Base-by-base conservation (phyloP, 1,140 invertebrate species). In the Pissodes strobi region DNA sequence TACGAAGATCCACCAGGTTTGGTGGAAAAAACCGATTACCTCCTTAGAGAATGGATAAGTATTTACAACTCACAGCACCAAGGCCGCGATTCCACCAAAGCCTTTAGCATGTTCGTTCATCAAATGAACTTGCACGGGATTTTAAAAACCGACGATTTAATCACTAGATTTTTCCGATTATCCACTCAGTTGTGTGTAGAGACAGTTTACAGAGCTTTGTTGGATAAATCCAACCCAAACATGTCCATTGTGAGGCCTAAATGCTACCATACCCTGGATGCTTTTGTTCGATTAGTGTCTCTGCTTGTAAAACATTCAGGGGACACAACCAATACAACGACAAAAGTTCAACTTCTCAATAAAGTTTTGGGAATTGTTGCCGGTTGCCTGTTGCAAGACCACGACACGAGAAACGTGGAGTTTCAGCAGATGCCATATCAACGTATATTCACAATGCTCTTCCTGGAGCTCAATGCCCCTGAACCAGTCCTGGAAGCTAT, bases 401-500 rank as follows among this genome's bases (percentile, higher is more conserved):
- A 99, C 70, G 97, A 98, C 63, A 87, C 83, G 9, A 81, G 89
- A 68, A 79, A 90, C 79, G 84, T 84, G 0, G 93, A 96, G 49
- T 99, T 99, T 80, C 94, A 98, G 72, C 95, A 98, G 77, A 81
- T 99, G 55, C 95, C 97, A 0, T 99, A 99, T 80, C 96, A 99
- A 74, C 84, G 98, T 19, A 94, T 99, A 60, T 93, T 99, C 56
- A 93, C 98, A 41, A 97, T 97, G 87, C 84, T 99, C 1, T 98
- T 99, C 78, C 87, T 98, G 41, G 97, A 99, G 76, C 85, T 99
- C 55, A 98, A 95, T 78, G 88, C 90, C 48, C 90, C 93, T 1
- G 97, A 99, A 77, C 90, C 90, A 1, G 89, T 97, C 22, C 81
- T 98, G 17, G 95, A 97, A 80, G 88, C 90, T 43, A 94, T 98